Evolutionary conservation across 2,888 invertebrate species (phyloP), one percentile per base, ranked within the genome.

Genomic region (Tetragonisca angustula): DNA sequence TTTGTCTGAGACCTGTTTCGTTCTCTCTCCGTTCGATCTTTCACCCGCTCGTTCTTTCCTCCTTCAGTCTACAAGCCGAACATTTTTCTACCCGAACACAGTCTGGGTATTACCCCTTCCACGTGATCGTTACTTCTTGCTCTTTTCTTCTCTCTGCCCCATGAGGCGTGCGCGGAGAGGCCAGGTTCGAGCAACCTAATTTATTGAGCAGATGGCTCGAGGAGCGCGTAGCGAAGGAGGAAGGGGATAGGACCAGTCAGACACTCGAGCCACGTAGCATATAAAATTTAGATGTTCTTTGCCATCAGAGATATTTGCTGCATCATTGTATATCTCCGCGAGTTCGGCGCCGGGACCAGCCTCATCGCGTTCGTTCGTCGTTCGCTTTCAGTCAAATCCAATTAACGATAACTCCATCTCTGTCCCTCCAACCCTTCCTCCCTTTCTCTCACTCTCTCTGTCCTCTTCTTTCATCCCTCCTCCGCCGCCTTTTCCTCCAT

Each of bases 1-100:
- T 91, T 87, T 89, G 89, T 91, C 90, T 87, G 88, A 88, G 82
- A 86, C 69, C 17, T 71, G 61, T 81, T 81, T 69, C 81, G 76
- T 80, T 56, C 78, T 70, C 79, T 65, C 6, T n/a, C 19, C 36
- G 43, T 43, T 43, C 27, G 67, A 74, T 81, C 70, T 79, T 80
- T 62, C 74, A 75, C 36, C 79, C 75, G 24, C 65, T 36, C 56
- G 36, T 43, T 27, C 49, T 19, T 24, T 62, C 32, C 59, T 52
- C 9, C n/a, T 65, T 19, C 56, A 13, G 11, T 19, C 1, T 0
- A 54, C 49, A 50, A 49, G 67, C 52, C 27, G 17, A 13, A 21
- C 54, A 50, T 67, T 62, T 67, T 59, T 74, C 61, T 59, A 36
- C 43, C 56, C 17, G 19, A 21, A 13, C 1, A 52, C 32, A 27